phyloP scores from a whole-genome alignment of 2,888 invertebrate genomes.

The Nomada ruficornis region DNA sequence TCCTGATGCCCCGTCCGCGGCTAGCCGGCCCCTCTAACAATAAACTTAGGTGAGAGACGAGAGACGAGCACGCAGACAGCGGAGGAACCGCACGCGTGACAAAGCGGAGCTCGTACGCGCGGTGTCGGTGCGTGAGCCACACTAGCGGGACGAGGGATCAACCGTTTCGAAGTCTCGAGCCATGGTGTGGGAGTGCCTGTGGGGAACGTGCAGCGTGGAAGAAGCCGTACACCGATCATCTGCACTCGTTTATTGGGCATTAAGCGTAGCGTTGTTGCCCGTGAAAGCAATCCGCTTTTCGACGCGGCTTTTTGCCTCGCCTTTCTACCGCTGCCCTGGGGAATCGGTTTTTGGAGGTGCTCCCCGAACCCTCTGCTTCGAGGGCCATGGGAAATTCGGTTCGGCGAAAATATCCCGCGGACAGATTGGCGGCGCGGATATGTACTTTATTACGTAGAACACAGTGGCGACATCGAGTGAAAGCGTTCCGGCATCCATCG shows the following conservation, averaged over 20 bases:
- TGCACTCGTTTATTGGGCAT: constrained; percentile 49
- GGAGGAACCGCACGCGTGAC: constrained; percentile 61
- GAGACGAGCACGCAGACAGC: constrained; percentile 56
- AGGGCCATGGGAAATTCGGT: neutral
- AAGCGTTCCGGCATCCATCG: neutral
- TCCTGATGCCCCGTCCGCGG: constrained; percentile 72
- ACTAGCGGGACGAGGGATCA: constrained; percentile 54
- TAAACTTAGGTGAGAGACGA: constrained; percentile 76
- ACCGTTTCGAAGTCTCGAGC: constrained; percentile 55
- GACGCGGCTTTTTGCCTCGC: neutral
- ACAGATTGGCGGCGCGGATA: neutral
- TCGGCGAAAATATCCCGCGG: neutral
- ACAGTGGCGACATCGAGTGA: no score
- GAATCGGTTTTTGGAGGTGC: constrained; percentile 14
- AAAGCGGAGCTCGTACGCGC: constrained; percentile 47
- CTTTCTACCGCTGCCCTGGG: neutral
- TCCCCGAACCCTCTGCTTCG: constrained; percentile 7
- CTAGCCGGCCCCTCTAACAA: constrained; percentile 77
- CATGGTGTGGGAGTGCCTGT: constrained; percentile 43
- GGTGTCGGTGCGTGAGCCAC: constrained; percentile 46
- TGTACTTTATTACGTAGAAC: neutral
- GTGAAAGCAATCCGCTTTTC: constrained; percentile 34
- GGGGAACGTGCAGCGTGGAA: constrained; percentile 9
- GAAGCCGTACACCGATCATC: constrained; percentile 56
- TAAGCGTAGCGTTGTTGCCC: constrained; percentile 31